These are phyloP conservation scores for Tribolium freemani DNA, from an alignment of 2,888 invertebrate genomes.

Conservation along the genomic window DNA sequence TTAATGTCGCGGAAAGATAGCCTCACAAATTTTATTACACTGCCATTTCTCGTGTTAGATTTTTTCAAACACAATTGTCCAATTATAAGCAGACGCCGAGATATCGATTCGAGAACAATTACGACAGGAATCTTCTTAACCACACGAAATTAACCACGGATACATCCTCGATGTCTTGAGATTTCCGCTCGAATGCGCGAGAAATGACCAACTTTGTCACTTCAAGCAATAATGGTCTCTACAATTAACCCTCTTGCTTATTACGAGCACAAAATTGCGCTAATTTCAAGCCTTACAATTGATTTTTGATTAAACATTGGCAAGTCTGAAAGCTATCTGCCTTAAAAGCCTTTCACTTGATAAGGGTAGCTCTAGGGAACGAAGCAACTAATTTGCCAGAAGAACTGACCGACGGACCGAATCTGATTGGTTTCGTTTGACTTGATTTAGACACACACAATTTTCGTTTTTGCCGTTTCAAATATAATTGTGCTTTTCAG, in stretches of 20 bases:
- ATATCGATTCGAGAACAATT: conserved; percentile 8
- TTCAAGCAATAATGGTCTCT: conserved; percentile 9
- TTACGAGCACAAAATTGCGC: background rate
- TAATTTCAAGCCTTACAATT: background rate
- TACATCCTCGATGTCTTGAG: conserved; percentile 10
- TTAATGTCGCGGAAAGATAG: conserved; percentile 47
- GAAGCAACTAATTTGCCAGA: background rate
- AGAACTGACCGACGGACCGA: conserved; percentile 8
- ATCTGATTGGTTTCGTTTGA: conserved; percentile 5
- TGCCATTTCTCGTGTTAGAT: conserved; percentile 17
- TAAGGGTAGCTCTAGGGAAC: background rate
- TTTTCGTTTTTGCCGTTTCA: background rate
- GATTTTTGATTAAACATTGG: background rate
- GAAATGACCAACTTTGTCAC: conserved; percentile 18
- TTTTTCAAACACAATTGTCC: conserved; percentile 5
- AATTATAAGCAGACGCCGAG: background rate
- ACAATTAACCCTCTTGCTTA: conserved; percentile 4
- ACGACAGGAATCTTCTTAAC: conserved; percentile 7
- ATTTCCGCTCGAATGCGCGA: conserved; percentile 13
- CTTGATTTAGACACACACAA: background rate
- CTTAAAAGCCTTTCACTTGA: conserved; percentile 9
- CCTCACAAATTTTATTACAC: conserved; percentile 38
- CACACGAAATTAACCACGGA: conserved; percentile 8
- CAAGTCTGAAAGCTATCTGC: conserved; percentile 3
- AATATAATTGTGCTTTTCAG: too few relatives aligned